Evolutionary conservation across 64 coral and sea anemone species (phyloP).

Genomic region (Porites lutea): DNA sequence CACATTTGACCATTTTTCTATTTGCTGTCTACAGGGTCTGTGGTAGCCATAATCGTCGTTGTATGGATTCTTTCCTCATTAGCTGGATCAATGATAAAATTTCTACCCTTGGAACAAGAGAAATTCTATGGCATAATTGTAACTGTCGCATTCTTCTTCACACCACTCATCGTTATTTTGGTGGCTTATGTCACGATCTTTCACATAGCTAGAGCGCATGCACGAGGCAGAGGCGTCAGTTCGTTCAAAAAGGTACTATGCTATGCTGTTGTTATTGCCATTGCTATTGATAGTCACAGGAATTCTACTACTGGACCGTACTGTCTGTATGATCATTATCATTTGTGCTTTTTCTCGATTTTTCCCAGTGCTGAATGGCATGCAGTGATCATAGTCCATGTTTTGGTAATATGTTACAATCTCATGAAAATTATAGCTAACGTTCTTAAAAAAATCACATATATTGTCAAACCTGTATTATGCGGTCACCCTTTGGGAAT

Average conservation of each 20-base stretch:
- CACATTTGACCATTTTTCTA: neutral
- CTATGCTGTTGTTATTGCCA: too few species aligned
- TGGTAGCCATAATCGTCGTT: constrained; percentile 42
- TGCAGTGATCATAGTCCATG: too few species aligned
- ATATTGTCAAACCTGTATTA: too few species aligned
- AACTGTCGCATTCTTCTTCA: constrained; percentile 52
- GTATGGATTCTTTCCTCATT: constrained; percentile 62
- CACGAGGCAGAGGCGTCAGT: constrained; percentile 69
- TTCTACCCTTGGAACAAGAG: neutral
- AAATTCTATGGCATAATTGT: constrained; percentile 61
- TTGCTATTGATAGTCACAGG: too few species aligned
- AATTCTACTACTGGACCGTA: too few species aligned
- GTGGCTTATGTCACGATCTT: constrained; percentile 74
- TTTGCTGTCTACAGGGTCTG: constrained; percentile 17
- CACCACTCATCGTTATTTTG: constrained; percentile 68
- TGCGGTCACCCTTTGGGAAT: too few species aligned
- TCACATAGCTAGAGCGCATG: constrained; percentile 77
- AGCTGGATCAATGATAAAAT: constrained; percentile 29
- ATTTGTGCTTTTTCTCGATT: too few species aligned
- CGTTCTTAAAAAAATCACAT: too few species aligned
- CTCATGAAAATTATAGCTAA: too few species aligned
- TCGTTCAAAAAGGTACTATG: constrained; percentile 81
- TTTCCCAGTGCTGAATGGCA: too few species aligned
- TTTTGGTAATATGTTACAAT: too few species aligned
- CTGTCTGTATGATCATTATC: neutral